Evolutionary conservation across 2,797 vertebrate genomes (phyloP).

Genomic region (Anguilla marmorata): DNA sequence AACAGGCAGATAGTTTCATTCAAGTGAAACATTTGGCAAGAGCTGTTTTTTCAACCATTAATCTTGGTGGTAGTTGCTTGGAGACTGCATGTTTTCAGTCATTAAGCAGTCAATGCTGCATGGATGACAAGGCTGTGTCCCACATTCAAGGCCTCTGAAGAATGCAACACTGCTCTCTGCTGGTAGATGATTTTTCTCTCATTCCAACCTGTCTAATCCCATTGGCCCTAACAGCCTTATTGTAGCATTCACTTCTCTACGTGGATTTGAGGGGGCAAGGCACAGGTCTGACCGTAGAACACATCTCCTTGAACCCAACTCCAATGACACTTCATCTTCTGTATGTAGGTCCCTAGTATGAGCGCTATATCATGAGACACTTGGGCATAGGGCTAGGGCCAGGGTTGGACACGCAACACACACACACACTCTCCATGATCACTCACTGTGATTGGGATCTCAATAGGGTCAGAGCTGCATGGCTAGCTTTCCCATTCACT

Average conservation of each 20-base stretch:
- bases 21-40: constrained; percentile 1
- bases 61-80: neutral
- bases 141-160: neutral
- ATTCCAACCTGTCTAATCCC: neutral
- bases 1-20: neutral
- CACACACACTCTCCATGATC: neutral
- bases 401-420: neutral
- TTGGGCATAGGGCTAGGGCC: neutral
- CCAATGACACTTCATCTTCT: neutral
- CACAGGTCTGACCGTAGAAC: neutral
- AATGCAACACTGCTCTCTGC: constrained; percentile 20
- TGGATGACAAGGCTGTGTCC: neutral
- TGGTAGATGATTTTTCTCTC: neutral
- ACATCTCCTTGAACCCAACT: neutral
- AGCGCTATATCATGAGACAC: neutral
- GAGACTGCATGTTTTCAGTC: neutral
- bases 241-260: neutral
- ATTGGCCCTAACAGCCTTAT: neutral
- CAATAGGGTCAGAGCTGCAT: neutral
- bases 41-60: neutral
- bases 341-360: neutral
- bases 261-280: neutral
- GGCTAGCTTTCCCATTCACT: neutral
- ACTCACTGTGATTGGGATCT: neutral
- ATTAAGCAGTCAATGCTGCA: neutral